Conservation (phyloP, 2,113 vertebrate species). For the Entelurus aequoreus region DNA sequence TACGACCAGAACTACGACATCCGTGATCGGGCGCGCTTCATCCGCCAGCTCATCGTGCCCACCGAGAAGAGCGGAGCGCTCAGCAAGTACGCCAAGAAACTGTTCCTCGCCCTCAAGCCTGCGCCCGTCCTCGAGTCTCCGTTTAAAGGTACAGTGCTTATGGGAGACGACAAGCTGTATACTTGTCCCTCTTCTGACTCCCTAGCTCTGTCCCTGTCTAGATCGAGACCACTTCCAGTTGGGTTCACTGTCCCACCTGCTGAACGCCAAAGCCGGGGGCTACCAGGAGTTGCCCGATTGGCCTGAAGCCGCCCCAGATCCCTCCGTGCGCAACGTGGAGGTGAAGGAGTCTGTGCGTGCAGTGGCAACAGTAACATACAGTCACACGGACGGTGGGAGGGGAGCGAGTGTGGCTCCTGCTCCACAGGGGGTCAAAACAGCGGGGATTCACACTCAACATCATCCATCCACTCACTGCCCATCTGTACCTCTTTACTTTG, state of each 20-base stretch:
- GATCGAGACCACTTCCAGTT: constrained; percentile 98
- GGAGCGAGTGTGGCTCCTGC: constrained; percentile 50
- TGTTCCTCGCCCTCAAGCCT: constrained; percentile 94
- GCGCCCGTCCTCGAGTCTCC: constrained; percentile 93
- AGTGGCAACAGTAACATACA: constrained; percentile 76
- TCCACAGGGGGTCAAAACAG: constrained; percentile 31
- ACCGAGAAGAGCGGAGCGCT: constrained; percentile 92
- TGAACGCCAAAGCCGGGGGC: constrained; percentile 92
- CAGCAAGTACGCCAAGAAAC: constrained; percentile 94
- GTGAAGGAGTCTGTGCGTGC: constrained; percentile 85
- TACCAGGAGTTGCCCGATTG: constrained; percentile 97
- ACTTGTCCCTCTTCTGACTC: not conserved
- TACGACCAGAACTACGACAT: constrained; percentile 99
- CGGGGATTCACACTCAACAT: constrained; percentile 25
- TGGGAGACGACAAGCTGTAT: not conserved
- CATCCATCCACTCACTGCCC: constrained; percentile 37
- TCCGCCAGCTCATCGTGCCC: constrained; percentile 95
- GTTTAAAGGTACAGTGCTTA: constrained; percentile 85
- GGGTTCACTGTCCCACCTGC: constrained; percentile 92
- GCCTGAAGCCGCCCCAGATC: constrained; percentile 91
- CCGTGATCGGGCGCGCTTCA: constrained; percentile 91
- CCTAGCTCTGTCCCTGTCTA: constrained; percentile 38
- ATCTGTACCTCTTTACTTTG: constrained; percentile 29
- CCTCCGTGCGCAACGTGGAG: constrained; percentile 98
- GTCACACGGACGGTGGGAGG: constrained; percentile 48